Percentiles rank a stretch among this genome's conserved stretches.
phyloP scores from a whole-genome alignment of 2,113 vertebrate genomes.

The Hyperopisus bebe region DNA sequence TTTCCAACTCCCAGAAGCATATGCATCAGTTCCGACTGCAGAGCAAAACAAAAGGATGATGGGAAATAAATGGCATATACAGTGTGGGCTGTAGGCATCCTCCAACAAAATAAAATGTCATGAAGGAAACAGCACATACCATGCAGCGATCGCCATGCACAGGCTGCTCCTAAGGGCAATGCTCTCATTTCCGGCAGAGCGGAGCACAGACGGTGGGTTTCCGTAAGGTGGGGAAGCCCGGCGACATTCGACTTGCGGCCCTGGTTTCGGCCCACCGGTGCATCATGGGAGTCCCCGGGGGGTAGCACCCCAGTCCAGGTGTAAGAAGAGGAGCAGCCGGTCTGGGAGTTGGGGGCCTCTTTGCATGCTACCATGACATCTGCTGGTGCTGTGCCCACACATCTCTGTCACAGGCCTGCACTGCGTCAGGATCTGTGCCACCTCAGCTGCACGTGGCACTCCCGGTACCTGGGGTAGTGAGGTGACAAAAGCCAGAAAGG shows the following conservation, averaged over 20 bases:
- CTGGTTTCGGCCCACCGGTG: background rate
- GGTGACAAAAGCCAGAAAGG: background rate
- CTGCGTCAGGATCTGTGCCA: background rate
- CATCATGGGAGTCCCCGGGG: background rate
- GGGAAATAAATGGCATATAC: background rate
- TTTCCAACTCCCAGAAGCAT: background rate
- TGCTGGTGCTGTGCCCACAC: background rate
- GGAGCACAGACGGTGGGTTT: background rate
- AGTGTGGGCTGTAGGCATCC: background rate
- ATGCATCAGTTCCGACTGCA: background rate
- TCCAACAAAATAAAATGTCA: background rate
- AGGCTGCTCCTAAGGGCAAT: background rate
- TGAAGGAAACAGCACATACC: background rate
- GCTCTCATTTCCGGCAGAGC: background rate
- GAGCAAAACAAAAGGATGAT: background rate
- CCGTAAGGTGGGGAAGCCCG: background rate
- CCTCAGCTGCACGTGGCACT: background rate
- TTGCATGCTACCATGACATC: background rate
- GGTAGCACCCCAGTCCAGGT: background rate
- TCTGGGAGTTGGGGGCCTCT: background rate
- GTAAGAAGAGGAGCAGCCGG: background rate
- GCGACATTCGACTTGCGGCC: background rate
- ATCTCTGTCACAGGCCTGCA: background rate
- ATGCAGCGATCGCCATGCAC: background rate
- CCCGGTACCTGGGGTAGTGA: background rate